These are phyloP conservation scores for Drosophila quadrilineata DNA, from an alignment of 1,140 invertebrate species.

Conservation along the genomic window DNA sequence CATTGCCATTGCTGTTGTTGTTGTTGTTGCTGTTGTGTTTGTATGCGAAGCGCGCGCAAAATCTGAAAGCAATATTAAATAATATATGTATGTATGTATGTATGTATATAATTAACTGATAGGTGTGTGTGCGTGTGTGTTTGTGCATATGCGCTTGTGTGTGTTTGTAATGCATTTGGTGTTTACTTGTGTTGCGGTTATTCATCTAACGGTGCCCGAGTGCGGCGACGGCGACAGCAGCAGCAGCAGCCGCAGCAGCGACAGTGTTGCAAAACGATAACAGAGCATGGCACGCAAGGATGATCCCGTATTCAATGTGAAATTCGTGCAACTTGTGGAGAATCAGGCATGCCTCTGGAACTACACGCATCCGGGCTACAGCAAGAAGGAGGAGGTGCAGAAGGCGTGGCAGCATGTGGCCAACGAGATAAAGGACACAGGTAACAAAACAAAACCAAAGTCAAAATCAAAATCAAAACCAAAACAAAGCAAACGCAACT, in stretches of 20 bases:
- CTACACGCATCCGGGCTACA: conserved; percentile 72
- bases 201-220: not conserved
- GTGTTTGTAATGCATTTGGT: not conserved
- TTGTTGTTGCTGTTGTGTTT: not conserved
- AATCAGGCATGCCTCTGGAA: conserved; percentile 71
- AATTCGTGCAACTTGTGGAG: conserved; percentile 75
- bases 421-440: conserved; percentile 77
- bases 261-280: conserved; percentile 46
- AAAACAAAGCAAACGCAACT: not conserved
- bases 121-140: not conserved
- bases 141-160: not conserved
- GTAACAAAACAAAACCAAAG: conserved; percentile 30
- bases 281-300: conserved; percentile 68
- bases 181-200: not conserved
- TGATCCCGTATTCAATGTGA: conserved; percentile 79
- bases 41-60: conserved; percentile 22
- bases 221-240: too few species aligned
- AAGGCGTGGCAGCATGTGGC: conserved; percentile 76
- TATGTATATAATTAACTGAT: not conserved
- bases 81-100: not conserved
- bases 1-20: not conserved
- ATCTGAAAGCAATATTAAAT: not conserved
- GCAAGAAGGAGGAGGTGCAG: conserved; percentile 78
- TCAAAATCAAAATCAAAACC: not conserved
- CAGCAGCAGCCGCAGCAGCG: too few species aligned